phyloP scores from a whole-genome alignment of 2,113 vertebrate genomes.

The Platysternon megacephalum region DNA sequence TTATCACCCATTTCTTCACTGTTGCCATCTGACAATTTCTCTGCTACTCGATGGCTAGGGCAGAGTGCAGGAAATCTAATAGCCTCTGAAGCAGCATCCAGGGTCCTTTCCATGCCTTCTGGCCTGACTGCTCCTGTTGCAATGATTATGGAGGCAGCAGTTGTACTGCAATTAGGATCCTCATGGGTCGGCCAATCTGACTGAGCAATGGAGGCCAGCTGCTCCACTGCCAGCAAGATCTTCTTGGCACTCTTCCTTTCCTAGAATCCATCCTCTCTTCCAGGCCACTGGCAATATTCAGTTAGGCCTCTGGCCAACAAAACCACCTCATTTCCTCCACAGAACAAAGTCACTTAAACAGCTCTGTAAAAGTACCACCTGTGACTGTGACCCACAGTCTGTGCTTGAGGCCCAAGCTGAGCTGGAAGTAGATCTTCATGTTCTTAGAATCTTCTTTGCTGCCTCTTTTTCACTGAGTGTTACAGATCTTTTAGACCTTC shows the following conservation, averaged over 20 bases:
- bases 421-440: background rate
- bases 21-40: slow-evolving; percentile 69
- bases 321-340: background rate
- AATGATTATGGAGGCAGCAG: slow-evolving; percentile 73
- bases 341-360: background rate
- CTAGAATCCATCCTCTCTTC: slow-evolving; percentile 42
- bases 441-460: background rate
- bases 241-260: slow-evolving; percentile 65
- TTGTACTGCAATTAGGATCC: slow-evolving; percentile 77
- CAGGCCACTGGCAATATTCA: background rate
- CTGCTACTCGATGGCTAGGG: background rate
- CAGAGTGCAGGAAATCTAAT: slow-evolving; percentile 29
- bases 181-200: slow-evolving; percentile 74
- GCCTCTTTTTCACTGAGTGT: background rate
- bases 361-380: background rate
- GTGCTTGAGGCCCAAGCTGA: background rate
- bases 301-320: background rate
- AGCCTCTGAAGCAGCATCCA: slow-evolving; percentile 53
- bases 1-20: slow-evolving; percentile 50
- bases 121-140: slow-evolving; percentile 65
- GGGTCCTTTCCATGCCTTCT: slow-evolving; percentile 57
- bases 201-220: slow-evolving; percentile 69
- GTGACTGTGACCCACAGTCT: background rate
- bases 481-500: background rate
- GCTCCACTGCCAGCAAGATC: slow-evolving; percentile 67